phyloP scores from a whole-genome alignment of 2,888 invertebrate species.

The Drosophila seclusa region DNA sequence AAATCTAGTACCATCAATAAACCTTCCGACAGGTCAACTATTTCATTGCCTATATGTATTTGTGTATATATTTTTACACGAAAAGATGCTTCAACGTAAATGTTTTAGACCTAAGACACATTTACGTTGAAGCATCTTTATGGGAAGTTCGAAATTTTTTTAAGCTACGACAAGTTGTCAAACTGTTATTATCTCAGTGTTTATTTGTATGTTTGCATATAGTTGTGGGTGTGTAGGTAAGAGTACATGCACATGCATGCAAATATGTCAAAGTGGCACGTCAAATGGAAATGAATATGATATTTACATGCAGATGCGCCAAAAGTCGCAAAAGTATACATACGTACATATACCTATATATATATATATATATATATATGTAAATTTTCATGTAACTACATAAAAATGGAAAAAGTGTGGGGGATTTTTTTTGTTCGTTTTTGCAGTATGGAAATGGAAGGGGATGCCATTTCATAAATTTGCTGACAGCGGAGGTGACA shows the following conservation, averaged over 20 bases:
- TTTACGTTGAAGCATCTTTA: background rate
- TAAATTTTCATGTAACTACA: slow-evolving; percentile 2
- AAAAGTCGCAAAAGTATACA: slow-evolving; percentile 51
- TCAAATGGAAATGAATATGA: slow-evolving; percentile 66
- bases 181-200: slow-evolving; percentile 1
- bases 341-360: slow-evolving; percentile 4
- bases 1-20: background rate
- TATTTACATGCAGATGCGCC: slow-evolving; percentile 63
- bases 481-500: slow-evolving; percentile 76
- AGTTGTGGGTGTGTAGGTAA: background rate
- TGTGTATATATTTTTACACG: background rate
- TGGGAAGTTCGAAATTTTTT: background rate
- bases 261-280: slow-evolving; percentile 54
- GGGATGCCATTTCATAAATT: slow-evolving; percentile 67
- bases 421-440: background rate
- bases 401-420: slow-evolving; percentile 12
- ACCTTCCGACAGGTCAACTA: background rate
- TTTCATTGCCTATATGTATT: background rate
- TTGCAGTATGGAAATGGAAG: slow-evolving; percentile 17
- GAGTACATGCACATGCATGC: slow-evolving; percentile 62
- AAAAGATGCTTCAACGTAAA: too few species aligned
- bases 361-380: slow-evolving; percentile 17
- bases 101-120: too few species aligned
- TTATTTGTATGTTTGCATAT: slow-evolving; percentile 2
- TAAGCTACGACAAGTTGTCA: background rate